Base-by-base conservation (phyloP, 2,888 invertebrate genomes). In the Tineola bisselliella region DNA sequence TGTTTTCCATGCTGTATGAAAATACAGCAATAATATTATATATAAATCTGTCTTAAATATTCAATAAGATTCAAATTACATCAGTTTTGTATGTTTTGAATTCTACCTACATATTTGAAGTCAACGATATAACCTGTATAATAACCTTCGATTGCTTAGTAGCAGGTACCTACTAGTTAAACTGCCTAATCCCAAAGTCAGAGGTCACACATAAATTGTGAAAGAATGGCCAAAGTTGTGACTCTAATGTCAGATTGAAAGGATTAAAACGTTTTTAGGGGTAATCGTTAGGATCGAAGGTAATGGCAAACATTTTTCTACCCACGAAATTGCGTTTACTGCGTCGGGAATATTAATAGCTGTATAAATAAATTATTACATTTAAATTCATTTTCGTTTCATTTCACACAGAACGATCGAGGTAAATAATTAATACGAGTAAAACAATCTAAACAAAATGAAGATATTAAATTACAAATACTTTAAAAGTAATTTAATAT, bases 201-300 rank as follows among this genome's bases (percentile, higher is more conserved):
- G 68, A 66, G 66, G 66, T 65, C 70, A 63, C 63, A 75, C 74
- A 79, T 84, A 82, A 83, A 81, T 84, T 77, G 75, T 67, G 68
- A 73, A 75, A 74, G 75, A 80, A 84, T 75, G 74, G 79, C 73
- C 74, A 67, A 82, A 84, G 74, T 84, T 83, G 75, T 74, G 78
- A 76, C 76, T 78, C 70, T 80, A 81, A 81, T 79, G 75, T 73
- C 75, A 76, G 77, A 81, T 80, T 74, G 77, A 77, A 74, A 76
- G 76, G 79, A 82, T 82, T 83, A 83, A 79, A 76, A 67, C 76
- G 70, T 71, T 71, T 67, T 71, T 68, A 67, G 71, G 75, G 69
- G 66, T 72, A 73, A 72, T 12, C 67, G 69, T 67, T 68, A 68
- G 72, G 70, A 74, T 72, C 70, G 68, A 70, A 65, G 63, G 65